Evolutionary conservation across 2,888 invertebrate species (phyloP), one percentile per base, ranked within the genome.

Genomic region (Drosophila paramelanica): DNA sequence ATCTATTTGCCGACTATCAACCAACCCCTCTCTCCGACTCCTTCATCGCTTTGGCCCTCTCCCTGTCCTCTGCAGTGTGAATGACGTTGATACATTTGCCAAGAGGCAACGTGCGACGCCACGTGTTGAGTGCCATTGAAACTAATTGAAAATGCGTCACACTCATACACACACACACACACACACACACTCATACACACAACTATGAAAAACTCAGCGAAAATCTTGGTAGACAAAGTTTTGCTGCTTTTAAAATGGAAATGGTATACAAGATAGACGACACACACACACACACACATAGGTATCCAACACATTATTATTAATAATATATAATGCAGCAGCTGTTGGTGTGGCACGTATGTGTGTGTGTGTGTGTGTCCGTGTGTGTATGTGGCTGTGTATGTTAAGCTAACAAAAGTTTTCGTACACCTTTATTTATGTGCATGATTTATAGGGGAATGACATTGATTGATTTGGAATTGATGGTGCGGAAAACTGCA

Each of bases 381-480:
- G 45, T 42, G 31, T 39, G 31, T 0, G 31, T 3, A 31, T 33
- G 10, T n/a, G 10, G 49, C n/a, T 43, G 53, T 49, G 51, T 38
- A 43, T 59, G 68, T 69, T 51, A 14, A 45, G 52, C 46, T 42
- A 49, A 66, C 62, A 56, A 56, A 71, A 72, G 56, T 79, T 79
- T 75, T 66, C 64, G 60, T 76, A 62, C 72, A 67, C 72, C 69
- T 85, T 82, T 77, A 77, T 82, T 79, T 82, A 77, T 86, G 78
- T 80, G 79, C 86, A 81, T 88, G 81, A 88, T 86, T 88, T 88
- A 88, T 86, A 72, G 74, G 69, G 65, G 73, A 81, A 67, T 76
- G 86, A 86, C 86, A 86, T 73, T 88, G 86, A 86, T 87, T 86
- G 82, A 82, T 82, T 82, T 64, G 68, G 61, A 82, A 77, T 82